Evolutionary conservation across 2,888 invertebrate species (phyloP).

Genomic region (Zygaena filipendulae): DNA sequence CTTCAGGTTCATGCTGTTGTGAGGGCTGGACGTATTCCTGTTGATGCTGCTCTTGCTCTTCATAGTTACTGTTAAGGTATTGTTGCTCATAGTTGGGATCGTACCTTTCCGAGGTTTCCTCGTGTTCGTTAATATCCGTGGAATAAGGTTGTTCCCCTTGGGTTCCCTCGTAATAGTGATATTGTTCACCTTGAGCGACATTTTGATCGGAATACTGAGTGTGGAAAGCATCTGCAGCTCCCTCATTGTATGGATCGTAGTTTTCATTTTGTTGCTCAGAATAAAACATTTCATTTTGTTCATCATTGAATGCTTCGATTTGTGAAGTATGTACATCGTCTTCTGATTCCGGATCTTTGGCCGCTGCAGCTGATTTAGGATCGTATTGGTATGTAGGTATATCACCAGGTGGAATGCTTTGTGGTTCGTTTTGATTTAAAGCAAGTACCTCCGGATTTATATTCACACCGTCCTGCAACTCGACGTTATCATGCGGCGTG

Average conservation of each 20-base stretch:
- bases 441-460: slow-evolving; percentile 21
- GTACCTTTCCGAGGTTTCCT: slow-evolving; percentile 33
- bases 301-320: slow-evolving; percentile 35
- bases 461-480: slow-evolving; percentile 20
- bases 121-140: slow-evolving; percentile 32
- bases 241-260: slow-evolving; percentile 22
- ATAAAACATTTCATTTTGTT: slow-evolving; percentile 41
- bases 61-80: too few species aligned
- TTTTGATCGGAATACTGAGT: slow-evolving; percentile 21
- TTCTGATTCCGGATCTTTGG: slow-evolving; percentile 4
- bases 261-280: slow-evolving; percentile 26
- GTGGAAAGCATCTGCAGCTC: slow-evolving; percentile 17
- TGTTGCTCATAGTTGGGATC: slow-evolving; percentile 45
- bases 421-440: background rate
- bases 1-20: slow-evolving; percentile 10
- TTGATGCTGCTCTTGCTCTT: slow-evolving; percentile 14
- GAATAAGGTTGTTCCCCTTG: slow-evolving; percentile 26
- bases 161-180: slow-evolving; percentile 31
- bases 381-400: slow-evolving; percentile 12
- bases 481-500: slow-evolving; percentile 17
- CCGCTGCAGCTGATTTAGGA: slow-evolving; percentile 5
- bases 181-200: slow-evolving; percentile 26
- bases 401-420: slow-evolving; percentile 8
- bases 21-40: slow-evolving; percentile 14
- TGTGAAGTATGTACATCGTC: slow-evolving; percentile 16